Base-by-base conservation (phyloP, 2,113 vertebrate species). In the Macrotus californicus region DNA sequence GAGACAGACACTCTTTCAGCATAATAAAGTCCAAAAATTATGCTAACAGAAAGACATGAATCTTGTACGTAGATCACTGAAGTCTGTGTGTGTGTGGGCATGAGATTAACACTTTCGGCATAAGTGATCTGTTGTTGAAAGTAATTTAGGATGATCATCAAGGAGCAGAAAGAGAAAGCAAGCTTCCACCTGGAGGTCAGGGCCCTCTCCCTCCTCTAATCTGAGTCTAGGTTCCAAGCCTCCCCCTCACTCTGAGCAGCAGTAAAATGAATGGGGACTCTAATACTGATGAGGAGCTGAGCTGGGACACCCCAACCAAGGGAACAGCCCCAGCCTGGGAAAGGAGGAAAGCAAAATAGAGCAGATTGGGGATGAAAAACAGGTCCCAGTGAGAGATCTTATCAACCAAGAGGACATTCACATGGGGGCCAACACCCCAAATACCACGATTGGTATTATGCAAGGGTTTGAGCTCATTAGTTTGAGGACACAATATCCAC, bases 1-100 rank as follows among this genome's bases (percentile, higher is more conserved):
- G 79, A 93, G 95, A 84, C 64, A 89, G 89, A 95, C 87, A 84
- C 92, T 96, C 83, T 70, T 66, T 67, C 54, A 92, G 84, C 54
- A 87, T 87, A 92, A 97, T 87, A 84, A 93, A 89, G 50, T 46
- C 64, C 82, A 43, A 69, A 93, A 83, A 67, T 83, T 69, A 94
- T 76, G 87, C 83, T 36, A 70, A 54, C 89, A 50, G 84, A 72
- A 75, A 89, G 73, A 56, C 48, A 9, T 83, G 96, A 89, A 87
- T 94, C 56, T 70, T 75, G 3, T 36, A 22, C 9, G 34, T 64
- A 56, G 89, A 69, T 89, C 91, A 36, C 1, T 39, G 64, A 31
- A 18, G 54, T 76, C 73, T 76, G 0, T 56, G 22, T 59, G 56
- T 24, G 22, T 59, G 50, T 26, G 24, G 75, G 83, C 50, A 95